phyloP scores from a whole-genome alignment of 2,888 invertebrate genomes.

The Aricia artaxerxes region DNA sequence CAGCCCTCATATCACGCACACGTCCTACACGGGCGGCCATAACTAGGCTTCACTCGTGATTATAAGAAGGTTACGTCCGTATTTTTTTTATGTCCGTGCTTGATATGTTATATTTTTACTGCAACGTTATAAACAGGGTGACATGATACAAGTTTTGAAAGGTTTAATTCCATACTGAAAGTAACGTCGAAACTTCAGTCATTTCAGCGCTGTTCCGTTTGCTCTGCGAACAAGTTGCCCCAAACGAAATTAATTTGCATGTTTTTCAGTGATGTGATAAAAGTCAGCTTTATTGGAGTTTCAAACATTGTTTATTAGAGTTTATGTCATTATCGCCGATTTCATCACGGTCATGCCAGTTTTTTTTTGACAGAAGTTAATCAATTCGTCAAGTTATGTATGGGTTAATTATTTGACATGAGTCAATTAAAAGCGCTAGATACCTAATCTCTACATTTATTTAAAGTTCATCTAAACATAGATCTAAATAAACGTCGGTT shows the following conservation, averaged over 20 bases:
- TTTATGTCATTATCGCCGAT: not conserved
- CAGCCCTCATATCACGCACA: no score
- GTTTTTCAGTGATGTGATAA: slow-evolving; percentile 23
- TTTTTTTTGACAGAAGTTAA: no score
- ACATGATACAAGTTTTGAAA: slow-evolving; percentile 18
- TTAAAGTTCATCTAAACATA: no score
- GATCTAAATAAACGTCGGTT: no score
- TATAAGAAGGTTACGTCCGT: no score
- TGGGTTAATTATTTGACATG: no score
- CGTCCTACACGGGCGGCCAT: no score
- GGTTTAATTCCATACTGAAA: slow-evolving; percentile 28
- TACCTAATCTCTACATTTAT: no score
- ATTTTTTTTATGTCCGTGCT: no score
- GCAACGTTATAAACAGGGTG: slow-evolving; percentile 20
- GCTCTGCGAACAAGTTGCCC: slow-evolving; percentile 19
- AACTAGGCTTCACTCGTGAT: no score
- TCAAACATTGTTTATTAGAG: slow-evolving; percentile 3
- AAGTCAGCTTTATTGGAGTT: slow-evolving; percentile 25
- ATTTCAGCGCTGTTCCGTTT: slow-evolving; percentile 25
- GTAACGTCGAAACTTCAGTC: slow-evolving; percentile 25
- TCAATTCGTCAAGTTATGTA: no score
- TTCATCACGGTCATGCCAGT: not conserved
- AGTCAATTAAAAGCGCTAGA: no score
- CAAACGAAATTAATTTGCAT: slow-evolving; percentile 30
- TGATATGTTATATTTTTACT: slow-evolving; percentile 7